Conservation (phyloP, 2,113 vertebrate species). For the Panthera tigris region DNA sequence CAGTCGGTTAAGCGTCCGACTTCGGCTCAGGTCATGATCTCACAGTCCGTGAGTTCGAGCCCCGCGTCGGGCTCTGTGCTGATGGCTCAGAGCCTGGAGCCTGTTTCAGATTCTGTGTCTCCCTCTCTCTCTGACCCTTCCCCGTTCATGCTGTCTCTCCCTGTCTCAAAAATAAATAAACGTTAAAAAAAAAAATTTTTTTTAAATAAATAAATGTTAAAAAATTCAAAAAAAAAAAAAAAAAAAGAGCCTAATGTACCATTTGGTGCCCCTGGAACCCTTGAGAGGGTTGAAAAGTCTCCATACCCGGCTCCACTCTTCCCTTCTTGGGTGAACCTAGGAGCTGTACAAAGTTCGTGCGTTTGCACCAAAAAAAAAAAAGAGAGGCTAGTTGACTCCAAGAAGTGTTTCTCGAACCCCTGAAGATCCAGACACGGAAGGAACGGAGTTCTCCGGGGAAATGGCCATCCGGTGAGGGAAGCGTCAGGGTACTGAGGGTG, state of each 20-base stretch:
- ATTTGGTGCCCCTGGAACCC: not conserved
- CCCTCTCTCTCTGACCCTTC: too few relatives aligned
- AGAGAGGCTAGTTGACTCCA: not conserved
- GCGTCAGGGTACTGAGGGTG: not conserved
- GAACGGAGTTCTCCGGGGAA: fast-evolving
- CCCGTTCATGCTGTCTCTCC: too few relatives aligned
- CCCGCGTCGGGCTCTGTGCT: too few relatives aligned
- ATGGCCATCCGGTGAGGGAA: fast-evolving
- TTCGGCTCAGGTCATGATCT: too few relatives aligned
- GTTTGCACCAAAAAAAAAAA: not conserved
- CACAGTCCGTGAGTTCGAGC: too few relatives aligned
- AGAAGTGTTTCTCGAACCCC: fast-evolving
- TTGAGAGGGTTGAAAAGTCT: not conserved
- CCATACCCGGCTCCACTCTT: fast-evolving
- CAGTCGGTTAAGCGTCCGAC: too few relatives aligned
- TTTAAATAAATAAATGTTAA: too few relatives aligned
- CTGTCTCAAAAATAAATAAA: too few relatives aligned
- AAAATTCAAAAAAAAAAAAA: too few relatives aligned
- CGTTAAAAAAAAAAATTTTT: too few relatives aligned
- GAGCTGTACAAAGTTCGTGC: not conserved
- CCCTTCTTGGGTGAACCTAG: not conserved
- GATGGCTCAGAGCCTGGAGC: too few relatives aligned
- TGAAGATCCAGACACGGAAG: not conserved
- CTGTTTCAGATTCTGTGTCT: too few relatives aligned
- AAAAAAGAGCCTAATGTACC: fast-evolving